phyloP scores from a whole-genome alignment of 2,888 invertebrate species.

The Ophion ellenae region DNA sequence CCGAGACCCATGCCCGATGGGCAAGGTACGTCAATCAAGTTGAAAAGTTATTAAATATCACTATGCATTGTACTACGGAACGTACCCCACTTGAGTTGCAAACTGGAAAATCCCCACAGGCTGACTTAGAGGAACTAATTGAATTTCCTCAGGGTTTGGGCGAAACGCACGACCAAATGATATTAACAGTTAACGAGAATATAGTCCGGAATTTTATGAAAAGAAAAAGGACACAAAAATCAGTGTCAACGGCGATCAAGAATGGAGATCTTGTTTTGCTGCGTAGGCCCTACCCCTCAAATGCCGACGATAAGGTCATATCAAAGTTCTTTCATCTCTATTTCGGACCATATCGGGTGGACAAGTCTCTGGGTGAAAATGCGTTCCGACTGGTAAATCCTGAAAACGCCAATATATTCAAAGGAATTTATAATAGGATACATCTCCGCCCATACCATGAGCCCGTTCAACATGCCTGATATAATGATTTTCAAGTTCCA shows the following conservation, averaged over 20 bases:
- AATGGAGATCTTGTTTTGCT: slow-evolving; percentile 36
- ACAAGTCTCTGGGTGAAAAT: background rate
- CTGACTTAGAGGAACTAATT: background rate
- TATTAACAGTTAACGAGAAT: too few relatives aligned
- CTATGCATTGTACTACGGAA: background rate
- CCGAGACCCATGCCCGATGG: background rate
- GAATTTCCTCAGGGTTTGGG: background rate
- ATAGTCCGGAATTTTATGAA: too few relatives aligned
- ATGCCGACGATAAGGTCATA: slow-evolving; percentile 22
- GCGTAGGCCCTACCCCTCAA: slow-evolving; percentile 34
- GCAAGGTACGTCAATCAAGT: background rate
- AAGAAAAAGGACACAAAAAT: too few relatives aligned
- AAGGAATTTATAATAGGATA: slow-evolving; percentile 19
- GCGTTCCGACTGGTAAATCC: slow-evolving; percentile 4
- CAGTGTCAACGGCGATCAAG: too few relatives aligned
- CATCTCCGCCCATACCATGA: background rate
- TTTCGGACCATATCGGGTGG: slow-evolving; percentile 34
- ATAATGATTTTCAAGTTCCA: too few relatives aligned
- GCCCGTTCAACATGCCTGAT: background rate
- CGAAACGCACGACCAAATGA: too few relatives aligned
- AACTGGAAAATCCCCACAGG: background rate
- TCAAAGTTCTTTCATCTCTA: slow-evolving; percentile 42
- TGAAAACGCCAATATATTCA: background rate
- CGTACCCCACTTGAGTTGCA: background rate
- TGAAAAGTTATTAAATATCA: background rate